phyloP scores from a whole-genome alignment of 2,797 vertebrate species.

The Peromyscus eremicus region DNA sequence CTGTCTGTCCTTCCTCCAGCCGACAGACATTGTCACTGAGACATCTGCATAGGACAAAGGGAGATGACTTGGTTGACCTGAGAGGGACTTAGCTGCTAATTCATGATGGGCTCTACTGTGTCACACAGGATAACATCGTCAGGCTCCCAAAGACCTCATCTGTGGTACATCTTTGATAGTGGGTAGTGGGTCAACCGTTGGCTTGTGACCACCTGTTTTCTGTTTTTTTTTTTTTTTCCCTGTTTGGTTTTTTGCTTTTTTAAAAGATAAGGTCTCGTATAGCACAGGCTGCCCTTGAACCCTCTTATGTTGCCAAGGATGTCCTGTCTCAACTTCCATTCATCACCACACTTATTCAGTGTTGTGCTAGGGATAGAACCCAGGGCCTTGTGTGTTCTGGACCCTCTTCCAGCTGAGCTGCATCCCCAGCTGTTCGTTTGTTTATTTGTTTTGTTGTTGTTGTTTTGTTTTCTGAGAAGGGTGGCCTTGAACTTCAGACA shows the following conservation, averaged over 20 bases:
- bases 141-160: not conserved
- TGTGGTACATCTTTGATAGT: no score
- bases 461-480: not conserved
- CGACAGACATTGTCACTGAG: constrained; percentile 71
- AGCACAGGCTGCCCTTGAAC: not conserved
- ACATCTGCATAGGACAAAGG: constrained; percentile 79
- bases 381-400: not conserved
- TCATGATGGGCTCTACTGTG: not conserved
- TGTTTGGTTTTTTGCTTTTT: not conserved
- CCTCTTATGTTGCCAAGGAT: not conserved
- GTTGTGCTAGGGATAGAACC: not conserved
- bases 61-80: constrained; percentile 77
- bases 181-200: not conserved
- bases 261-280: not conserved
- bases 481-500: not conserved
- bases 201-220: not conserved
- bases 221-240: not conserved
- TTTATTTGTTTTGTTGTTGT: no score
- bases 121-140: not conserved
- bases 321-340: no score
- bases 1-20: constrained; percentile 69
- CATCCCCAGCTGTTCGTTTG: not conserved
- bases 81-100: constrained; percentile 63
- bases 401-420: not conserved
- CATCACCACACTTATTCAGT: not conserved